phyloP scores from a whole-genome alignment of 2,888 invertebrate genomes.

The Tetragnatha montana region DNA sequence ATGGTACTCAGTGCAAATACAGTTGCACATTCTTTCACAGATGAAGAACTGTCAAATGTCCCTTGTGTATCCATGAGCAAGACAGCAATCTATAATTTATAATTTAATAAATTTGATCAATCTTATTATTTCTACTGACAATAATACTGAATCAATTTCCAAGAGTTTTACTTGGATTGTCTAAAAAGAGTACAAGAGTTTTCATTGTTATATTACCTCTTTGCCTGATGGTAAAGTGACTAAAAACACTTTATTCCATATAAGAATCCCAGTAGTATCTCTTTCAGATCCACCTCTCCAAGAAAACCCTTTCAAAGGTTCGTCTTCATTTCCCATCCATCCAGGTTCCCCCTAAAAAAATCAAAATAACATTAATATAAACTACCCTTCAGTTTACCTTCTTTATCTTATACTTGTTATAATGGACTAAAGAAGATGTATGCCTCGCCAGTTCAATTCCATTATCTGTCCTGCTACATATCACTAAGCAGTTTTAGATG shows the following conservation, averaged over 20 bases:
- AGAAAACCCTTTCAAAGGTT: slow-evolving; percentile 66
- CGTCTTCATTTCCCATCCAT: slow-evolving; percentile 59
- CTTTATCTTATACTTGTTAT: too few species aligned
- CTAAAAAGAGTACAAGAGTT: too few species aligned
- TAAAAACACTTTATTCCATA: slow-evolving; percentile 71
- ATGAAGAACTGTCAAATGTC: slow-evolving; percentile 79
- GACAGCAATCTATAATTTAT: slow-evolving; percentile 74
- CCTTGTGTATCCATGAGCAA: slow-evolving; percentile 79
- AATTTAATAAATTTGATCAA: neutral
- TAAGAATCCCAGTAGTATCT: slow-evolving; percentile 70
- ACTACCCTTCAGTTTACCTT: too few species aligned
- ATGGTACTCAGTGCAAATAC: slow-evolving; percentile 80
- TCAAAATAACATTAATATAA: neutral
- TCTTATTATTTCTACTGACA: neutral
- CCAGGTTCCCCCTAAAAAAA: slow-evolving; percentile 51
- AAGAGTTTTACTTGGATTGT: too few species aligned
- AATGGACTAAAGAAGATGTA: too few species aligned
- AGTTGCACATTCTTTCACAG: slow-evolving; percentile 80
- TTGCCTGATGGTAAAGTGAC: slow-evolving; percentile 72
- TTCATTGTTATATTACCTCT: slow-evolving; percentile 70
- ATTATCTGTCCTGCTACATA: too few species aligned
- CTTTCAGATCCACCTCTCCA: slow-evolving; percentile 70
- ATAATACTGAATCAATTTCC: too few species aligned
- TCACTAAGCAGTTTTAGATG: too few species aligned
- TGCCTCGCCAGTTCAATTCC: too few species aligned